phyloP scores from a whole-genome alignment of 2,797 vertebrate species.

The Cryptoblepharus egeriae region DNA sequence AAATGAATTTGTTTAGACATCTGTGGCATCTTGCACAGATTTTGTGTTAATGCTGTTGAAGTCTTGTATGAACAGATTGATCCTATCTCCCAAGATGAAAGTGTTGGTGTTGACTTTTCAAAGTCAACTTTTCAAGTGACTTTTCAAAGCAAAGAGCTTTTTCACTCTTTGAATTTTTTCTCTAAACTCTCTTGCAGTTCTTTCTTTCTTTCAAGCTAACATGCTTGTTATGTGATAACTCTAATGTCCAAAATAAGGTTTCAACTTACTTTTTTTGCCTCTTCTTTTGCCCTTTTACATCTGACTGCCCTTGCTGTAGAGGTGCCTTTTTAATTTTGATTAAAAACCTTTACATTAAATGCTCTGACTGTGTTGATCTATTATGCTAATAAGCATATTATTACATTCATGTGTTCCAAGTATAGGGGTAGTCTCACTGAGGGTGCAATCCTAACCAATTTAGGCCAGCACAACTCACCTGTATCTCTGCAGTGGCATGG shows the following conservation, averaged over 20 bases:
- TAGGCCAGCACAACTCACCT: too few relatives aligned
- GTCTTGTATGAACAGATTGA: not conserved
- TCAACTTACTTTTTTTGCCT: slow-evolving; percentile 34
- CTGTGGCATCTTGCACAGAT: slow-evolving; percentile 17
- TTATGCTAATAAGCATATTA: not conserved
- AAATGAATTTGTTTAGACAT: slow-evolving; percentile 1
- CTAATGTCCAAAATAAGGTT: slow-evolving; percentile 27
- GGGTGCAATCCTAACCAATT: too few relatives aligned
- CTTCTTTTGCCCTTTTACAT: not conserved
- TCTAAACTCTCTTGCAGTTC: slow-evolving; percentile 5
- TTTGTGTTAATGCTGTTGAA: slow-evolving; percentile 11
- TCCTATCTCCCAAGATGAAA: slow-evolving; percentile 9
- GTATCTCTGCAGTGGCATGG: too few relatives aligned
- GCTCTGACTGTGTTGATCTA: not conserved
- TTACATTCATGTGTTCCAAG: not conserved
- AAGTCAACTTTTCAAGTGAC: slow-evolving; percentile 10
- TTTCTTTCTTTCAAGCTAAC: slow-evolving; percentile 48
- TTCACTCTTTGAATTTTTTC: slow-evolving; percentile 17
- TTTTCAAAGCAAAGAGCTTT: slow-evolving; percentile 3
- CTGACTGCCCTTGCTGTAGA: not conserved
- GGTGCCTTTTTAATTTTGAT: not conserved
- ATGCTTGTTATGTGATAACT: not conserved
- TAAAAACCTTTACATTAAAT: not conserved
- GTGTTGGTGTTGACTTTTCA: not conserved
- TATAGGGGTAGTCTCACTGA: too few relatives aligned